A percentile compares a stretch with the other conserved stretches of the same genome.
Conservation (phyloP, 2,888 invertebrate genomes). For the Drosophila percnosoma region DNA sequence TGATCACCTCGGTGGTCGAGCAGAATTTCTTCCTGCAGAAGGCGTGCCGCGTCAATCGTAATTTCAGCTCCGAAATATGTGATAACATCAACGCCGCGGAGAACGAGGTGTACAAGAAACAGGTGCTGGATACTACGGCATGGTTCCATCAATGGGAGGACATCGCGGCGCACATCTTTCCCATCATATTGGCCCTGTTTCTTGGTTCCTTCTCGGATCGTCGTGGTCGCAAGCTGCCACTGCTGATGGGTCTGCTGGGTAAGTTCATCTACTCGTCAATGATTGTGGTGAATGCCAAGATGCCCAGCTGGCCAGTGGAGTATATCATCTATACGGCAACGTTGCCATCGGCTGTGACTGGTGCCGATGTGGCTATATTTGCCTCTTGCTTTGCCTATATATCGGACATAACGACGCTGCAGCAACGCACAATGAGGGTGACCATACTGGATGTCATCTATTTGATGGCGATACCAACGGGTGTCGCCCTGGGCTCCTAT, state of each 20-base stretch:
- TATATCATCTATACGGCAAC: slow-evolving; percentile 91
- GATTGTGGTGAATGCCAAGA: slow-evolving; percentile 89
- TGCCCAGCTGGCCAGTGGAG: slow-evolving; percentile 89
- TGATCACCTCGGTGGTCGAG: slow-evolving; percentile 92
- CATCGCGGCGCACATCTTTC: slow-evolving; percentile 90
- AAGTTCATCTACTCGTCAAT: slow-evolving; percentile 91
- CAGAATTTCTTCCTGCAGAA: slow-evolving; percentile 92
- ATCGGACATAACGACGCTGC: slow-evolving; percentile 90
- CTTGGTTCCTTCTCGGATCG: slow-evolving; percentile 93
- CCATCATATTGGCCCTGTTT: slow-evolving; percentile 91
- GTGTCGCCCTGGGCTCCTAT: slow-evolving; percentile 90
- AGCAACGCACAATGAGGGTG: slow-evolving; percentile 91
- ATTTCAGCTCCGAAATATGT: slow-evolving; percentile 89
- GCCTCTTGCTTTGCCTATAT: slow-evolving; percentile 92
- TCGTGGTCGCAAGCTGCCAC: slow-evolving; percentile 90
- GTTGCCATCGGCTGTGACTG: slow-evolving; percentile 91
- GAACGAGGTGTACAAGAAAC: slow-evolving; percentile 86
- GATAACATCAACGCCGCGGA: slow-evolving; percentile 87
- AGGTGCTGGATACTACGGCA: slow-evolving; percentile 92
- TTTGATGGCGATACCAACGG: slow-evolving; percentile 92
- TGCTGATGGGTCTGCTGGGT: slow-evolving; percentile 90
- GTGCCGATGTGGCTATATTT: slow-evolving; percentile 92
- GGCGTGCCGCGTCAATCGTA: slow-evolving; percentile 91
- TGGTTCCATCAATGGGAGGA: slow-evolving; percentile 92
- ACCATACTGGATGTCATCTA: slow-evolving; percentile 93